These are phyloP conservation scores for Chrysodeixis includens DNA, from an alignment of 2,888 invertebrate genomes.

Conservation along the genomic window DNA sequence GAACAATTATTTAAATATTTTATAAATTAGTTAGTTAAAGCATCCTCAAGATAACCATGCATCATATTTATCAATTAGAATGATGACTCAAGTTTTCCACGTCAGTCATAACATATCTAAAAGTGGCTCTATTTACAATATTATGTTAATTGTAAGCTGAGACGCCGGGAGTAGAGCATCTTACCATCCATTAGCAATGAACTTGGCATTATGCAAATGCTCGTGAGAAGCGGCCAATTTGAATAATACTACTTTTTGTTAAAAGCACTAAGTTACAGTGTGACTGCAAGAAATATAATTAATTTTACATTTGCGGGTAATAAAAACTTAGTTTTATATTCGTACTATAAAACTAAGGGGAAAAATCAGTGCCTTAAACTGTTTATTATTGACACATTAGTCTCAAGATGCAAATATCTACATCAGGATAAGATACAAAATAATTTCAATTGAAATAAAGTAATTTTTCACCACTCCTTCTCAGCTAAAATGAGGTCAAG, in stretches of 20 bases:
- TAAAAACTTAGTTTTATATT: background rate
- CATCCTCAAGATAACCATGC: background rate
- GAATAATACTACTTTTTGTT: background rate
- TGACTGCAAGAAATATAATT: background rate
- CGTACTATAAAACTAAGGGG: background rate
- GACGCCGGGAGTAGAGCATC: background rate
- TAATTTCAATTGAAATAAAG: too few relatives aligned
- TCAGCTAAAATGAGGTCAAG: background rate
- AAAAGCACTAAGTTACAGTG: constrained; percentile 1
- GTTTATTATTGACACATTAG: too few relatives aligned
- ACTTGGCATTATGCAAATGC: constrained; percentile 2
- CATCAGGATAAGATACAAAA: too few relatives aligned
- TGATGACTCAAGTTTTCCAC: background rate
- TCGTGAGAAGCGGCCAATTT: constrained; percentile 1
- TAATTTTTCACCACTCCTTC: background rate
- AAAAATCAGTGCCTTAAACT: background rate
- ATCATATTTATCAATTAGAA: background rate
- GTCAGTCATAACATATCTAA: too few relatives aligned
- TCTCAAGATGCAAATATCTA: too few relatives aligned
- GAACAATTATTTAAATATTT: background rate
- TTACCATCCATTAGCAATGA: constrained; percentile 4
- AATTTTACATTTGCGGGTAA: background rate
- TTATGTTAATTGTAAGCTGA: constrained; percentile 4
- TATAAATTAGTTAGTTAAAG: background rate
- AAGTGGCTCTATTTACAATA: background rate